Evolutionary conservation across 2,113 vertebrate genomes (phyloP), one percentile per base, ranked within the genome.

Genomic region (Corythoichthys haematopterus): DNA sequence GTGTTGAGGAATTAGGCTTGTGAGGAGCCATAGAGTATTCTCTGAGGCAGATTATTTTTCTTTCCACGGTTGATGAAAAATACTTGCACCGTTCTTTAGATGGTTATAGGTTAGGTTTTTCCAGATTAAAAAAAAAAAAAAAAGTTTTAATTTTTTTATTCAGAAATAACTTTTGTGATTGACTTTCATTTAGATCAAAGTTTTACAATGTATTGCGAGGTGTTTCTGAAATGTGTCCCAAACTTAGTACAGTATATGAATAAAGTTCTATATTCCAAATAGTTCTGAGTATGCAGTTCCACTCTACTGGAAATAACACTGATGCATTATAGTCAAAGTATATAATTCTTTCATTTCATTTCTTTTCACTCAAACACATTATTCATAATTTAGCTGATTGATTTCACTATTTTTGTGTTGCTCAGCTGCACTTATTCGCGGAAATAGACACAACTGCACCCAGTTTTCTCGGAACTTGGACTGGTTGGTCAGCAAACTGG

Each of bases 401-500:
- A 38, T 61, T 59, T 16, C 2, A 48, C 7, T 60, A 36, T 48
- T 57, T 65, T 59, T 68, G 2, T 43, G 51, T 70, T 76, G 4
- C 68, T 64, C 81, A 98, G 97, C 97, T 77, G 91, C 95, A 72
- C 93, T 98, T 64, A 98, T 98, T 87, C 92, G 90, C 80, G 97
- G 97, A 58, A 98, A 98, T 88, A 92, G 97, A 85, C 96, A 92
- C 84, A 98, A 98, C 61, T 98, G 97, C 59, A 94, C 97, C 64
- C 95, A 98, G 75, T 97, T 98, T 90, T 98, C 97, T 64, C 91
- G 92, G 69, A 98, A 96, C 65, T 89, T 98, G 33, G 95, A 98
- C 68, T 98, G 97, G 97, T 85, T 98, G 66, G 93, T 98, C 88
- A 98, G 95, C 88, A 98, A 98, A 92, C 84, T 98, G 81, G 97